Base-by-base conservation (phyloP, 2,797 vertebrate species). In the Hozukius guyotensis region DNA sequence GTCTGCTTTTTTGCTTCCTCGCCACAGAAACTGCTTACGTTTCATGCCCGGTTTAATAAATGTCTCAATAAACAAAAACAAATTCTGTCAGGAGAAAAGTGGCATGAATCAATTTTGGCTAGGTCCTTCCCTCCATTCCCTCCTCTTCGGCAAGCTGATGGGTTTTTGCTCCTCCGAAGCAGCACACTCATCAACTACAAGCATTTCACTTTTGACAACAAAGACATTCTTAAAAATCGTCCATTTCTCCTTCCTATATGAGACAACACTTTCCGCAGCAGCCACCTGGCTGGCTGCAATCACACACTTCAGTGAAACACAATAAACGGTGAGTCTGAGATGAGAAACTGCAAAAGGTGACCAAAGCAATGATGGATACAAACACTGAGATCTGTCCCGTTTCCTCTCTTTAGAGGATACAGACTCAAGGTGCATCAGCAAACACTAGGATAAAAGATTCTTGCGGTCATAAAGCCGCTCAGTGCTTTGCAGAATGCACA, bases 11-110 rank as follows among this genome's bases (percentile, higher is more conserved):
- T 59, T 29, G 38, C 65, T 24, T 79, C 59, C 38, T 78, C 20
- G n/a, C 65, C 38, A 42, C 75, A 76, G 79, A 91, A 94, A 92
- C 75, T 77, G 87, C 90, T 89, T 88, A 92, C 81, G 74, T 84
- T 89, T 93, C 87, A 91, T 13, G 81, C 67, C 79, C 72, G 11
- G 64, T 89, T 87, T 86, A 88, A 93, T 92, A 92, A 87, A 89
- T 74, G 82, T 77, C 61, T 72, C 82, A 78, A 89, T 77, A 86
- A 89, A 92, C 76, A 77, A 82, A 87, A 88, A 88, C 73, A 83
- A 80, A 80, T 80, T 71, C 72, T 63, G 88, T 91, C 82, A 76
- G 73, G 72, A 76, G 78, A 72, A 85, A 88, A 88, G 77, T 76
- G 81, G 73, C 78, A 61, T 13, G 76, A 88, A 88, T 92, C 86